These are phyloP conservation scores for Sinonovacula constricta DNA, from an alignment of 1,140 invertebrate genomes.

Conservation along the genomic window DNA sequence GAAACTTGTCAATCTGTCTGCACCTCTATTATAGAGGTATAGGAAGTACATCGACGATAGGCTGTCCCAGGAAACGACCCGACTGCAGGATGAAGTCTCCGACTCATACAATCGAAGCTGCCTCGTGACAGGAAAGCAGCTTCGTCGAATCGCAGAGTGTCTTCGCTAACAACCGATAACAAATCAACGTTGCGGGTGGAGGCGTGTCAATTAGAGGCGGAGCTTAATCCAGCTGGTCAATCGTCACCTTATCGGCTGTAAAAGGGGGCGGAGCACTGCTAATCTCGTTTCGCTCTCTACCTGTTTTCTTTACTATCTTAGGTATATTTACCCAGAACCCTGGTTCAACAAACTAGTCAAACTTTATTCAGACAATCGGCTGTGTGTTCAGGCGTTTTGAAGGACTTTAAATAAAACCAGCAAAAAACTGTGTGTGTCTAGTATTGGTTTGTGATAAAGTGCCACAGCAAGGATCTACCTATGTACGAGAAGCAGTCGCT, in stretches of 20 bases:
- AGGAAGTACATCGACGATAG: too few species aligned
- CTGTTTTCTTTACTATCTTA: constrained; percentile 47
- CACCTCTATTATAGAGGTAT: too few species aligned
- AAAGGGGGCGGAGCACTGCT: constrained; percentile 16
- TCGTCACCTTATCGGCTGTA: neutral
- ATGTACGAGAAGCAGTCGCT: constrained; percentile 66
- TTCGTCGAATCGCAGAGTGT: neutral
- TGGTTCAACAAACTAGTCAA: constrained; percentile 50
- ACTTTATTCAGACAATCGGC: constrained; percentile 42
- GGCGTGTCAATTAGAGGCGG: constrained; percentile 41
- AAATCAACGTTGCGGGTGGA: neutral
- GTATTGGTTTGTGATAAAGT: constrained; percentile 17
- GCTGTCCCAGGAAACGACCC: too few species aligned
- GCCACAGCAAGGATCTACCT: neutral
- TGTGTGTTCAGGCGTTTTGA: constrained; percentile 33
- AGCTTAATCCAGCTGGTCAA: constrained; percentile 7
- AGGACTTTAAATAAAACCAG: constrained; percentile 33
- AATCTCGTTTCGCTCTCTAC: constrained; percentile 34
- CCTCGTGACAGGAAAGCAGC: too few species aligned
- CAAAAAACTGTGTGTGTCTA: constrained; percentile 1
- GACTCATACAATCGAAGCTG: too few species aligned
- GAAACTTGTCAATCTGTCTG: too few species aligned
- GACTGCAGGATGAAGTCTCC: too few species aligned
- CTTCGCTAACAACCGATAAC: neutral
- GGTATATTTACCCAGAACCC: constrained; percentile 52